phyloP scores from a whole-genome alignment of 2,888 invertebrate genomes.

The Tetrapedia diversipes region DNA sequence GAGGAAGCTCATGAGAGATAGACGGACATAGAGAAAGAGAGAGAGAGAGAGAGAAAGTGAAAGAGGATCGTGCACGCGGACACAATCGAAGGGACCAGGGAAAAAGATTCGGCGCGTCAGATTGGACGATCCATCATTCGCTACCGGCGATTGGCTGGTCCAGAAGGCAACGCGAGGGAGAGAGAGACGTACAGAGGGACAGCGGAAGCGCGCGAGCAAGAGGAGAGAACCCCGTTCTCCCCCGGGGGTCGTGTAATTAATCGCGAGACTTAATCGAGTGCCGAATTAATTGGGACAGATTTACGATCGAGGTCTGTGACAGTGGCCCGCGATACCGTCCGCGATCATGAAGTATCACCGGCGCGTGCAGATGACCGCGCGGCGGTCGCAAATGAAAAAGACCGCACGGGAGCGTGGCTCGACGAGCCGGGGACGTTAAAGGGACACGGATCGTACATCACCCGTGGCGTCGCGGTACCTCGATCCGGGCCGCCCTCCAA shows the following conservation, averaged over 20 bases:
- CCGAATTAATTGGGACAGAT: slow-evolving; percentile 67
- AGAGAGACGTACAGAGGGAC: neutral
- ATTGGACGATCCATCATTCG: slow-evolving; percentile 56
- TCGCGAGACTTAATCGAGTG: slow-evolving; percentile 67
- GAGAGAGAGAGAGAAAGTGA: no score
- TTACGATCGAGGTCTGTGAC: slow-evolving; percentile 55
- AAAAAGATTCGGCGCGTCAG: slow-evolving; percentile 12
- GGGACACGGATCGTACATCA: slow-evolving; percentile 47
- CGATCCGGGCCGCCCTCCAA: slow-evolving; percentile 12
- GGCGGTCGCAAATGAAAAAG: slow-evolving; percentile 31
- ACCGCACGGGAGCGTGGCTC: slow-evolving; percentile 34
- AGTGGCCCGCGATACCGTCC: slow-evolving; percentile 44
- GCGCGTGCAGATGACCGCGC: slow-evolving; percentile 42
- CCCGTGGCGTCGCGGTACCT: slow-evolving; percentile 35
- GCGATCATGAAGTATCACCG: slow-evolving; percentile 61
- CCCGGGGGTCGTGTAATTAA: slow-evolving; percentile 60
- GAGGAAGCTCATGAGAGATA: neutral
- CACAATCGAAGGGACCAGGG: neutral
- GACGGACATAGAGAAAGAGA: no score
- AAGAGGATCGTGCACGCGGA: slow-evolving; percentile 9
- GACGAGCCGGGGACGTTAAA: slow-evolving; percentile 40
- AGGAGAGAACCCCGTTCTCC: slow-evolving; percentile 25
- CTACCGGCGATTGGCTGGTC: slow-evolving; percentile 14
- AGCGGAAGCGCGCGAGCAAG: neutral
- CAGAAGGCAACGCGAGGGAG: neutral